Evolutionary conservation across 2,797 vertebrate species (phyloP), one percentile per base, ranked within the genome.

Genomic region (Girardinus metallicus): DNA sequence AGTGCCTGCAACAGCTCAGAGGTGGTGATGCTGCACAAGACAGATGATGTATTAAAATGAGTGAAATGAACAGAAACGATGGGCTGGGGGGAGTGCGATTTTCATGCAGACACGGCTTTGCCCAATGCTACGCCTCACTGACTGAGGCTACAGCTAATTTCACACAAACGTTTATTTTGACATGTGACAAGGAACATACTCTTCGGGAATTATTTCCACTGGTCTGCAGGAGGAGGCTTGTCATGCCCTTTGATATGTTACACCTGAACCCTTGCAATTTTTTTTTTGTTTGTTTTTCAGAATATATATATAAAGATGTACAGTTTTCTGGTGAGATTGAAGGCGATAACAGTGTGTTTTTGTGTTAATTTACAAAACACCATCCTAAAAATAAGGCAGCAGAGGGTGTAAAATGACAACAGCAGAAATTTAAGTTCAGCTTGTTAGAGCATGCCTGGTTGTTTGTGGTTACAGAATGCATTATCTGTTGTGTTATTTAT

Each of bases 141-240:
- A 85, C 82, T 89, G 57, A 73, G 75, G 89, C 88, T 93, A 82
- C 87, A 89, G 91, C 84, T 90, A 91, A 89, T 92, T 92, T 93
- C 93, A 84, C 88, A 88, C 87, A 90, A 87, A 90, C 88, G 80
- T 88, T 88, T 92, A 91, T 92, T 93, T 91, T 95, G 93, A 95
- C 94, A 95, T 93, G 83, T 94, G 92, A 93, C 88, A 91, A 85
- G 83, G 76, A 80, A 71, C 77, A 88, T 81, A 87, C 86, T 88
- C 90, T 85, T 86, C 80, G 85, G 75, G 78, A 83, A 93, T 90
- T 77, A 91, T 91, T 89, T 90, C 75, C 44, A 85, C 64, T 73
- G 76, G 84, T 88, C 83, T 71, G 75, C 75, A 80, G 90, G 88
- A 86, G 93, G 93, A 10, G 68, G 31, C 81, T 86, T 77, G 86